These are phyloP conservation scores for Ceratina australensis DNA, from an alignment of 1,140 invertebrate genomes.

Conservation along the genomic window DNA sequence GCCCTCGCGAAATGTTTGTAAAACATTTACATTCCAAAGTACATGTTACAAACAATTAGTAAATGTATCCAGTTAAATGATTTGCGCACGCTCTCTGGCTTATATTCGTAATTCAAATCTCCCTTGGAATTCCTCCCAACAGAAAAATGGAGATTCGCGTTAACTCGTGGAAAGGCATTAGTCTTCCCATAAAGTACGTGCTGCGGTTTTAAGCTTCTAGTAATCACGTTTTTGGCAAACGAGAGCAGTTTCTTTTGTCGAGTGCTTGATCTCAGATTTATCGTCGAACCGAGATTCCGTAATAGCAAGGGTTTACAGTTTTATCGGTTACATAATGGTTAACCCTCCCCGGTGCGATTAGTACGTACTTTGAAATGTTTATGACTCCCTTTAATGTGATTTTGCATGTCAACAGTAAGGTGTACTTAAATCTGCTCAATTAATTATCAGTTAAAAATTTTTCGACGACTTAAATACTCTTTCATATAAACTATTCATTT, in stretches of 20 bases:
- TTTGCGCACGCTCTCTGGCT: neutral
- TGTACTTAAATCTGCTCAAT: no score
- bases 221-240: slow-evolving; percentile 29
- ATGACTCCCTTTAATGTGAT: no score
- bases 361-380: no score
- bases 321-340: slow-evolving; percentile 1
- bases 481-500: no score
- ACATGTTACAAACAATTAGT: no score
- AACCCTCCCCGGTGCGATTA: no score
- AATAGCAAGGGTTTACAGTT: slow-evolving; percentile 23
- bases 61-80: no score
- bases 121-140: neutral
- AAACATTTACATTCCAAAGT: no score
- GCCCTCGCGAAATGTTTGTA: no score
- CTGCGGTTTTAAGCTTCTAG: neutral
- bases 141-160: neutral
- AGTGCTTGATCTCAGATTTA: slow-evolving; percentile 25
- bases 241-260: slow-evolving; percentile 15
- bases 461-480: no score
- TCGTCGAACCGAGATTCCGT: slow-evolving; percentile 4
- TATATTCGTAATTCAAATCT: neutral
- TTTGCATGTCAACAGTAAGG: no score
- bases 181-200: slow-evolving; percentile 9
- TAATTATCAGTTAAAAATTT: no score
- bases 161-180: neutral